Evolutionary conservation across 2,888 invertebrate species (phyloP).

Genomic region (Mesorhabditis spiculigera): DNA sequence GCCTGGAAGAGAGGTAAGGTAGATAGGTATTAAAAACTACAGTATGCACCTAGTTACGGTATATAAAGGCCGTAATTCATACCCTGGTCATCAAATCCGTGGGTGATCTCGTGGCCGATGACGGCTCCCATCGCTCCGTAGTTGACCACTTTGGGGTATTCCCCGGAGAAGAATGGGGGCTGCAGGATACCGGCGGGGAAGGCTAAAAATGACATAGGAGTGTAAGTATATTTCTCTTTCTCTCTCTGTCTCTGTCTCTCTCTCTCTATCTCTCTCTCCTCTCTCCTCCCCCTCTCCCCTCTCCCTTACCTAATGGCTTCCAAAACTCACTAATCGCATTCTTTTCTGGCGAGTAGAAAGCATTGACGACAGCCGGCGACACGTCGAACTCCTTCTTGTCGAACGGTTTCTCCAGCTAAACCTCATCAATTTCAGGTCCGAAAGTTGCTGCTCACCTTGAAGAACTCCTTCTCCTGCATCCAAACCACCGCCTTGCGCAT

Average conservation of each 20-base stretch:
- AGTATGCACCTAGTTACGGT: background rate
- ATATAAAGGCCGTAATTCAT: background rate
- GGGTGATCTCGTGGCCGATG: conserved; percentile 59
- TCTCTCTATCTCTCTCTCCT: too few relatives aligned
- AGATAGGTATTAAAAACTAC: background rate
- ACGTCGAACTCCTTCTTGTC: conserved; percentile 55
- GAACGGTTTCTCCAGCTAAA: conserved; percentile 60
- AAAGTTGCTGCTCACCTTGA: conserved; percentile 60
- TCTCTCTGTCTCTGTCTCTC: too few relatives aligned
- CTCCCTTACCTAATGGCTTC: background rate
- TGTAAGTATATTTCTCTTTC: background rate
- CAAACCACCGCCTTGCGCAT: conserved; percentile 77
- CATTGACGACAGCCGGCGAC: conserved; percentile 61
- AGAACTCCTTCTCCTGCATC: conserved; percentile 75
- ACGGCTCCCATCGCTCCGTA: conserved; percentile 61
- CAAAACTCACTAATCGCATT: conserved; percentile 60
- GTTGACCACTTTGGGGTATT: conserved; percentile 82
- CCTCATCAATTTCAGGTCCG: background rate
- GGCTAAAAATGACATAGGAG: conserved; percentile 63
- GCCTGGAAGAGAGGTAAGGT: conserved; percentile 67
- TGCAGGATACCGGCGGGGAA: conserved; percentile 95
- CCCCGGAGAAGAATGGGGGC: conserved; percentile 84
- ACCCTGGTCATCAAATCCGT: conserved; percentile 68
- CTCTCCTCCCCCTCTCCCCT: too few relatives aligned
- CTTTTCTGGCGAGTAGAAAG: conserved; percentile 63